phyloP scores from a whole-genome alignment of 2,113 vertebrate species.

The Perca fluviatilis region DNA sequence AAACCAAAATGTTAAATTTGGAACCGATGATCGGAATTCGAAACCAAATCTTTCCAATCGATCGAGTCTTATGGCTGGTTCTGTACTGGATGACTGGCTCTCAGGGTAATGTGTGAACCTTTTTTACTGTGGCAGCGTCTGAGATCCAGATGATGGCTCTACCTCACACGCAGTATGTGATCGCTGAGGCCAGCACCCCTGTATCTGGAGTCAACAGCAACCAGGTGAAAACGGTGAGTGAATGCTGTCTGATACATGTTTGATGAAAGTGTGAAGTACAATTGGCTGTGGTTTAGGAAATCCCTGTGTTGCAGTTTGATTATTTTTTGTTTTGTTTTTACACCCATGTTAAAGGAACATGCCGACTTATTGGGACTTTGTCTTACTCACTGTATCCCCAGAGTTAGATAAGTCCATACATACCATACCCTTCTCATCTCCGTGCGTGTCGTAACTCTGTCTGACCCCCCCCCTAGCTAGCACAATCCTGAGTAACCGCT shows the following conservation, averaged over 20 bases:
- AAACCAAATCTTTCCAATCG: no score
- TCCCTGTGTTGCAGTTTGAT: neutral
- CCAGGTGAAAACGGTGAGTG: conserved; percentile 94
- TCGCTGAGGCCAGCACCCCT: conserved; percentile 92
- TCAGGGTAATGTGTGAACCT: neutral
- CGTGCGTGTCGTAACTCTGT: no score
- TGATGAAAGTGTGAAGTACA: neutral
- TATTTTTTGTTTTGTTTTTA: no score
- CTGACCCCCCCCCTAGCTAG: no score
- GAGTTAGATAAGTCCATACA: no score
- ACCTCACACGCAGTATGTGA: conserved; percentile 95
- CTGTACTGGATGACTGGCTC: neutral
- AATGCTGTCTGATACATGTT: conserved; percentile 34
- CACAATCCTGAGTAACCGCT: no score
- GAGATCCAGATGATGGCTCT: conserved; percentile 99
- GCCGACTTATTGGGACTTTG: no score
- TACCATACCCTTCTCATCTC: no score
- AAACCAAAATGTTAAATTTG: no score
- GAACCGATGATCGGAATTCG: no score
- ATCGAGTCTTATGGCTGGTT: neutral
- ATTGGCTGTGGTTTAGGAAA: neutral
- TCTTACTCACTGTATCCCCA: no score
- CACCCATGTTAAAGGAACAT: neutral
- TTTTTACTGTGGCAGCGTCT: conserved; percentile 84
- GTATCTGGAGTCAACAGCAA: conserved; percentile 89